Percentiles rank a stretch among this genome's conserved stretches.
Conservation (phyloP, 1,140 invertebrate genomes). For the Cyclina sinensis region DNA sequence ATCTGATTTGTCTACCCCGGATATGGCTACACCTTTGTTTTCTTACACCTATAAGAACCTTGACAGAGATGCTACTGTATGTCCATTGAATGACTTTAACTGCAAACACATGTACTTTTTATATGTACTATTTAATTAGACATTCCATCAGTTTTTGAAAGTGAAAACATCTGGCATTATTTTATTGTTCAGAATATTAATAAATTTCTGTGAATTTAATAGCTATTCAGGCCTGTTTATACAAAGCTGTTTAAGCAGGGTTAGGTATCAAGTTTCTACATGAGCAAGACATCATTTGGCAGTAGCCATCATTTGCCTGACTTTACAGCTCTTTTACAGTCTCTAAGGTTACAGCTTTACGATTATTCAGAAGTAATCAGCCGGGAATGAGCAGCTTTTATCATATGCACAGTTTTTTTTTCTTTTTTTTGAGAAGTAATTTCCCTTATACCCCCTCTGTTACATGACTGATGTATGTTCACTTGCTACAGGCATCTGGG, state of each 20-base stretch:
- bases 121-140: no score
- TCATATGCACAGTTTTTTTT: neutral
- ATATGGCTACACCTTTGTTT: no score
- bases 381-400: slow-evolving; percentile 14
- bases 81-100: neutral
- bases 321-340: slow-evolving; percentile 32
- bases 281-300: slow-evolving; percentile 22
- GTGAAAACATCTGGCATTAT: slow-evolving; percentile 40
- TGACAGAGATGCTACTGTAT: neutral
- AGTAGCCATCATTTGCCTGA: slow-evolving; percentile 1
- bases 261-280: slow-evolving; percentile 7
- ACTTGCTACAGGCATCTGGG: no score
- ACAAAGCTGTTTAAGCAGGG: neutral
- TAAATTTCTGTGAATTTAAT: slow-evolving; percentile 18
- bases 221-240: neutral
- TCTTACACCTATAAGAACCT: no score
- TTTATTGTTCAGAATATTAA: slow-evolving; percentile 29
- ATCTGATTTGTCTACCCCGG: no score
- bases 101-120: neutral
- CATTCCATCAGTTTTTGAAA: neutral
- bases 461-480: no score
- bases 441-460: neutral
- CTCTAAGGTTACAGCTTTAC: slow-evolving; percentile 42
- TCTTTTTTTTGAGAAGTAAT: neutral
- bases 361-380: slow-evolving; percentile 22